phyloP scores from a whole-genome alignment of 2,113 vertebrate genomes.

The Lonchura striata region DNA sequence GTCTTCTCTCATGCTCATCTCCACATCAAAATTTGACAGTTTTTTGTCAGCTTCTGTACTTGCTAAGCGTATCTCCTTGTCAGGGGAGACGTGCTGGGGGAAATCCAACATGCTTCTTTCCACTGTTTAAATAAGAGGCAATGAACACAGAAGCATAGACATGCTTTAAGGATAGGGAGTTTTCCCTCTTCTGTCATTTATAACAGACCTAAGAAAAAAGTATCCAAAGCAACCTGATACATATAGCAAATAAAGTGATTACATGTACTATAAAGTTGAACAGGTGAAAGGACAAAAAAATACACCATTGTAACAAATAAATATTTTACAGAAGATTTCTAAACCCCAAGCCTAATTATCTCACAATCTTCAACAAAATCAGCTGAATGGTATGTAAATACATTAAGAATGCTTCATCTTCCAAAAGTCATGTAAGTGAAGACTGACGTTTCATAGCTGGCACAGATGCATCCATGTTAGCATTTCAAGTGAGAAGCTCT shows the following conservation, averaged over 20 bases:
- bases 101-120: conserved; percentile 89
- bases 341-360: background rate
- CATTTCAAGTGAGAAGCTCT: background rate
- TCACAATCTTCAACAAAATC: background rate
- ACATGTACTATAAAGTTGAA: background rate
- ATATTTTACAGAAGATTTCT: background rate
- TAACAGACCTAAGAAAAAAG: background rate
- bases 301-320: background rate
- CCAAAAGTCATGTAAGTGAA: background rate
- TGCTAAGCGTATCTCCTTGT: conserved; percentile 84
- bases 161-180: background rate
- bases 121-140: conserved; percentile 71
- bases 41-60: conserved; percentile 93
- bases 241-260: background rate
- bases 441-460: background rate
- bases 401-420: background rate
- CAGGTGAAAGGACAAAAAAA: background rate
- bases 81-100: conserved; percentile 86
- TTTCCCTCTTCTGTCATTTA: background rate
- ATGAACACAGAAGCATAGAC: background rate
- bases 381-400: background rate
- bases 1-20: conserved; percentile 92
- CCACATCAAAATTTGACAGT: conserved; percentile 92
- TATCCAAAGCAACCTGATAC: background rate
- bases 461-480: background rate